Evolutionary conservation across 1,140 invertebrate genomes (phyloP), one percentile per base, ranked within the genome.

Genomic region (Orchesella cincta): DNA sequence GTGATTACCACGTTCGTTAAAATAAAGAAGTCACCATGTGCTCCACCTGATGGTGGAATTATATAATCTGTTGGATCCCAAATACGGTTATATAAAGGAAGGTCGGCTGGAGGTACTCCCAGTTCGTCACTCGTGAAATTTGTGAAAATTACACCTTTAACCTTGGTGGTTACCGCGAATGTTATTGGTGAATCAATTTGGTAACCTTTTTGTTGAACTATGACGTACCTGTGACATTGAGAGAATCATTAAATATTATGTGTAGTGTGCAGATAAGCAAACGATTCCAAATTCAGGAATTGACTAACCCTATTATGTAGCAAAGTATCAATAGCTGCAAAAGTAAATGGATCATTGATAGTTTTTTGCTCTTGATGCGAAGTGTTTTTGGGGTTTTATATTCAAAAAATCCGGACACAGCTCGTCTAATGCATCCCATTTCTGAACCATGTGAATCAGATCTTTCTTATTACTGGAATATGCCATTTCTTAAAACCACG

Each of bases 11-110:
- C 80, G 83, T 89, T 89, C 29, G 88, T 89, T 73, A 84, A 87
- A 33, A 89, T 86, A 84, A 89, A 89, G 77, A 89, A 88, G 18
- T 88, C 88, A 78, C 85, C 85, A 82, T n/a, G n/a, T 83, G 88
- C 88, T 5, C 39, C 54, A 0, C 78, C 76, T 83, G 87, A 78
- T 18, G 88, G 84, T 2, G 88, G 88, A 20, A 89, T 82, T 14
- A 89, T 87, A 83, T 87, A 88, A 78, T 89, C 88, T 1, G 87
- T 84, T 23, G 86, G 85, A 84, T 89, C 88, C 88, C 88, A 89
- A 18, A 88, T 82, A 77, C 86, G 62, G 29, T 81, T 77, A 73
- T 85, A 86, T 23, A 83, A 77, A 14, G 8, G 18, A n/a, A 51
- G 36, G 28, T 72, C 31, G 39, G 77, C 74, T 36, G 75, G 75